phyloP scores from a whole-genome alignment of 2,113 vertebrate species.

The Columba livia region DNA sequence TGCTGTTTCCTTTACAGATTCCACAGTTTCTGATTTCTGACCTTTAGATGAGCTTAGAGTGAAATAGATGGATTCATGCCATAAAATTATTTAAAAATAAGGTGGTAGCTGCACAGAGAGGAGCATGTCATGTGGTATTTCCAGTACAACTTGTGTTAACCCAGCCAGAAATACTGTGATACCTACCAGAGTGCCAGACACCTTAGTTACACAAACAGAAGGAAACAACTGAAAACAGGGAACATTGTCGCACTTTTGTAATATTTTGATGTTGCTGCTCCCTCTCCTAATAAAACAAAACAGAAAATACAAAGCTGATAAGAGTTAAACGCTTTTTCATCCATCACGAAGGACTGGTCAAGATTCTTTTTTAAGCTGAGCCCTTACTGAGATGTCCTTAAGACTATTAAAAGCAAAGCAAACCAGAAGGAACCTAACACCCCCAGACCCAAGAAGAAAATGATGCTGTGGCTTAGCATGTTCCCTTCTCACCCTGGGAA shows the following conservation, averaged over 20 bases:
- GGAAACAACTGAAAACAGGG: neutral
- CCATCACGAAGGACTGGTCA: neutral
- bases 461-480: neutral
- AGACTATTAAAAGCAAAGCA: neutral
- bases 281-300: neutral
- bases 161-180: neutral
- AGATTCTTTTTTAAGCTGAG: neutral
- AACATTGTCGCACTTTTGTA: accelerated
- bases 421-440: neutral
- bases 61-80: neutral
- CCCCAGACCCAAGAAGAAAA: neutral
- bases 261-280: neutral
- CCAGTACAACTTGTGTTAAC: neutral
- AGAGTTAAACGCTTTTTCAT: neutral
- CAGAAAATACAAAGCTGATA: neutral
- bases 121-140: neutral
- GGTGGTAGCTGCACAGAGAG: neutral
- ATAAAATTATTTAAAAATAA: neutral
- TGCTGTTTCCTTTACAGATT: slow-evolving; percentile 2
- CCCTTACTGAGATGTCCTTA: neutral
- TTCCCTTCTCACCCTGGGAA: neutral
- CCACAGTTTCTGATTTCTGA: neutral
- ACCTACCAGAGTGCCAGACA: neutral
- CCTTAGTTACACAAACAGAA: neutral
- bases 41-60: neutral